Percentiles rank a stretch among this genome's conserved stretches.
Evolutionary conservation across 2,113 vertebrate genomes (phyloP).

Genomic region (Coracopsis vasa): DNA sequence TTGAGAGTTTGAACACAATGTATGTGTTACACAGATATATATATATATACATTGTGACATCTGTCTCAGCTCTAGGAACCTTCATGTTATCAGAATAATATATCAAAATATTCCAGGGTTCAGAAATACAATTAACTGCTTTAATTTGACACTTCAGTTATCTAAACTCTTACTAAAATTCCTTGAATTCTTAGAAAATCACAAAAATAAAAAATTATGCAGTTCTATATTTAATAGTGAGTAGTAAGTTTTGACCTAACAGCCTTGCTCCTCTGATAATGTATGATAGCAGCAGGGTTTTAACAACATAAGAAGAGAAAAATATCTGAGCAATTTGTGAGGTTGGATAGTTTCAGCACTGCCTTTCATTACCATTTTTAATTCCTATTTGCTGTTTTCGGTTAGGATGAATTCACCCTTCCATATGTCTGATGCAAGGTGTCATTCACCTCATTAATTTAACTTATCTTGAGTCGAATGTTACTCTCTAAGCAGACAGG

Average conservation of each 20-base stretch:
- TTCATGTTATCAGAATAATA: background rate
- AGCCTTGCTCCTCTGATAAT: background rate
- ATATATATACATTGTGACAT: fast-evolving
- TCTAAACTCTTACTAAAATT: background rate
- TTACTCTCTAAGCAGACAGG: background rate
- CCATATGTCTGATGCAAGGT: background rate
- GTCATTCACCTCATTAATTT: background rate
- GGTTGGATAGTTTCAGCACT: background rate
- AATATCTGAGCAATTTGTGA: background rate
- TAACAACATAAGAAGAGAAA: background rate
- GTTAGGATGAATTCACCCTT: background rate
- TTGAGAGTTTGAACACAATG: background rate
- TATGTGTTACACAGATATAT: fast-evolving
- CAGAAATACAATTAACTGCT: background rate
- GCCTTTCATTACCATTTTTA: background rate
- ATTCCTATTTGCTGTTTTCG: background rate
- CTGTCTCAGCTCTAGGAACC: background rate
- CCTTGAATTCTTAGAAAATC: background rate
- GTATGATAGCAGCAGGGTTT: background rate
- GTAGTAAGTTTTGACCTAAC: background rate
- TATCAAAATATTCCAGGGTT: background rate
- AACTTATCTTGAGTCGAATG: background rate
- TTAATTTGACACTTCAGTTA: background rate
- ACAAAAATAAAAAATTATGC: background rate
- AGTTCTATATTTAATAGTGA: background rate